Evolutionary conservation across 2,888 invertebrate species (phyloP), one percentile per base, ranked within the genome.

Genomic region (Hydropsyche betteni): DNA sequence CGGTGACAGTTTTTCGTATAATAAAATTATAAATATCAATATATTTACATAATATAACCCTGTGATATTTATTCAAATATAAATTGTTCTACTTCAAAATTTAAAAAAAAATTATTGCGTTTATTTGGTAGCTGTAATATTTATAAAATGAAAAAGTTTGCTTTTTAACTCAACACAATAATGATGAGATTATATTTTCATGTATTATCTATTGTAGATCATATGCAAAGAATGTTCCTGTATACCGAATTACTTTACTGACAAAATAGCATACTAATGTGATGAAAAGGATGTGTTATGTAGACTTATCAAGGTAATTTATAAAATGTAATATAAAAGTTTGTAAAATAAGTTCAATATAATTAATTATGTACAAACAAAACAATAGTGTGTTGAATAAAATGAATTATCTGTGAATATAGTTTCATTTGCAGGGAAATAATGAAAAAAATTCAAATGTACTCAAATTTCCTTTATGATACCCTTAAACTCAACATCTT

Each of bases 341-440:
- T 44, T 44, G 69, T 69, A 69, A 58, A 74, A 64, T 77, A 77
- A 71, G 74, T 69, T 75, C 73, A 77, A 75, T 74, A 77, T n/a
- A n/a, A n/a, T n/a, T n/a, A 70, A 70, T 69, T 77, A 50, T 77
- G 77, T 77, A 77, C 77, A 77, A 77, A 77, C 33, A 70, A 69
- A 77, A 74, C 34, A 69, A 69, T 69, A 76, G 64, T 75, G 76
- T 74, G 64, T 64, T 64, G 64, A 64, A 74, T 75, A 71, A 53
- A 77, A 75, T 75, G 75, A 77, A 77, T 75, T 75, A 74, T 77
- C 73, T 75, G 77, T 77, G 75, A 68, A 75, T 75, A 73, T 50
- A 50, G 14, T 64, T 55, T 34, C 34, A 64, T 64, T 64, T 64
- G 16, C 14, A 64, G n/a, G 36, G 8, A 64, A 2, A 53, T 70